phyloP scores from a whole-genome alignment of 2,888 invertebrate species.

The Aphodius sticticus region DNA sequence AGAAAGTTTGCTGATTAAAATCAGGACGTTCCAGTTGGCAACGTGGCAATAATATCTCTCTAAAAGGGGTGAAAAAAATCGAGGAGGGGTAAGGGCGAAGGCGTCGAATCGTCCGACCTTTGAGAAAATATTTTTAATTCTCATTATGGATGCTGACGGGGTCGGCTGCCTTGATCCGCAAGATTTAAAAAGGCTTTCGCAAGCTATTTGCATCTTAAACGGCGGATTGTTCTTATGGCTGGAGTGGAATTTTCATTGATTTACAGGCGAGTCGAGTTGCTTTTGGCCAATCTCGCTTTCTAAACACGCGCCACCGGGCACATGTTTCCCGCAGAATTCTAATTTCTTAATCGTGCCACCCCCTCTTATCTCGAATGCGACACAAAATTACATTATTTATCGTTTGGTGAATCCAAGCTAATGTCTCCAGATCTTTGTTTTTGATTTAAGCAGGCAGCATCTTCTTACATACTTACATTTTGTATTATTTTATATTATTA shows the following conservation, averaged over 20 bases:
- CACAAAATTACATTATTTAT: background rate
- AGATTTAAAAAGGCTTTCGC: conserved; percentile 25
- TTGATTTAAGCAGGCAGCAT: too few species aligned
- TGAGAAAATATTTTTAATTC: conserved; percentile 13
- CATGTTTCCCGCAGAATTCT: conserved; percentile 15
- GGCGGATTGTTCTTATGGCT: conserved; percentile 21
- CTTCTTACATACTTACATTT: too few species aligned
- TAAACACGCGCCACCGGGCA: conserved; percentile 20
- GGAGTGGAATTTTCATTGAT: conserved; percentile 15
- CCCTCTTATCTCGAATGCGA: background rate
- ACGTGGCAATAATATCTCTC: background rate
- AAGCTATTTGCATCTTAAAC: conserved; percentile 23
- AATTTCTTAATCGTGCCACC: conserved; percentile 19
- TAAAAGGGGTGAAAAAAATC: background rate
- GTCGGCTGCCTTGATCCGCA: conserved; percentile 7
- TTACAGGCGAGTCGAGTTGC: conserved; percentile 6
- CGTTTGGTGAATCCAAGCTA: background rate
- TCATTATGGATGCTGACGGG: conserved; percentile 21
- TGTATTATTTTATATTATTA: too few species aligned
- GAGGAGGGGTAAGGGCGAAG: background rate
- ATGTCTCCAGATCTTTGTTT: background rate
- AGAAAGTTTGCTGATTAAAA: background rate
- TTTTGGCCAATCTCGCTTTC: conserved; percentile 10
- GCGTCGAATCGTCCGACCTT: background rate
- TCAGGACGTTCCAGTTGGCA: background rate